These are phyloP conservation scores for Cephus sareptanus DNA, from an alignment of 2,888 invertebrate species.

Conservation along the genomic window DNA sequence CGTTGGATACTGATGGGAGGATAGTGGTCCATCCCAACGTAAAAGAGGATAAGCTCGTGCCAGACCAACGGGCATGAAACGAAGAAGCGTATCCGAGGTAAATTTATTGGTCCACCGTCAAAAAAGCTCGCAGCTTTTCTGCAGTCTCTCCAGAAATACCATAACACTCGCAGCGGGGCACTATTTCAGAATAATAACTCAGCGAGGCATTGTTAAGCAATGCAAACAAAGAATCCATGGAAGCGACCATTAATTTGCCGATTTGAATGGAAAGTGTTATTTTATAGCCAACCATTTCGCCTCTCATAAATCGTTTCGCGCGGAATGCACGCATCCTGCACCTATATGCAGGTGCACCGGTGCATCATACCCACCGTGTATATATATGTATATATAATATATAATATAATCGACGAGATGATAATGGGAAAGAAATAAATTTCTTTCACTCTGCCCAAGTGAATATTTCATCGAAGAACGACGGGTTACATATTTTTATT, in stretches of 20 bases:
- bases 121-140: background rate
- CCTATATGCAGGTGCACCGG: slow-evolving; percentile 4
- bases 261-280: slow-evolving; percentile 62
- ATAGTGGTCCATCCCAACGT: background rate
- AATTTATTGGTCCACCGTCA: background rate
- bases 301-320: slow-evolving; percentile 51
- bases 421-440: slow-evolving; percentile 1
- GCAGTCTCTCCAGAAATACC: background rate
- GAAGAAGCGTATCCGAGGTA: background rate
- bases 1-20: background rate
- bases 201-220: slow-evolving; percentile 43
- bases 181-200: slow-evolving; percentile 54
- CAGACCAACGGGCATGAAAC: background rate
- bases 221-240: slow-evolving; percentile 58
- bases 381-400: background rate
- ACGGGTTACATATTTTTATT: background rate
- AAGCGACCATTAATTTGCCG: slow-evolving; percentile 60
- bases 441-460: background rate
- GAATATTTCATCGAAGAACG: background rate
- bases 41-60: background rate
- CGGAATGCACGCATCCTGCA: slow-evolving; percentile 28
- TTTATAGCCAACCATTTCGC: slow-evolving; percentile 56
- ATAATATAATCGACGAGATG: background rate
- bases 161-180: slow-evolving; percentile 17
- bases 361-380: background rate